phyloP scores from a whole-genome alignment of 2,888 invertebrate species.

The Phania funesta region DNA sequence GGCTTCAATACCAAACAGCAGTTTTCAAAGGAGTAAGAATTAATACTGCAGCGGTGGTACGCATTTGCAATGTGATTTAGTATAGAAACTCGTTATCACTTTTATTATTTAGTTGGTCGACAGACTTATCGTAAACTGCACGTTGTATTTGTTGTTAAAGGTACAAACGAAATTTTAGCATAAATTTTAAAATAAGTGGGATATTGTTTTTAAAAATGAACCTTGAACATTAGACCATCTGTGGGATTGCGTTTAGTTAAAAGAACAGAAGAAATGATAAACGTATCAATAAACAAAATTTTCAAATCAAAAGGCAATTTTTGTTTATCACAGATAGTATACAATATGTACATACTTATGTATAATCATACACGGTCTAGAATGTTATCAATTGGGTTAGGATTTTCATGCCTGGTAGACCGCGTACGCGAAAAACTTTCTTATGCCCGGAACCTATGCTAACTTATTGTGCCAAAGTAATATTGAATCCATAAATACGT shows the following conservation, averaged over 20 bases:
- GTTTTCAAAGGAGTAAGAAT: conserved; percentile 21
- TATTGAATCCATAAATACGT: too few species aligned
- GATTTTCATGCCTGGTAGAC: too few species aligned
- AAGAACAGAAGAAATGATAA: not conserved
- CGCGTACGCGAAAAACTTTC: too few species aligned
- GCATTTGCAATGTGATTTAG: conserved; percentile 13
- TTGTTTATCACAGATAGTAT: not conserved
- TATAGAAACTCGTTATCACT: conserved; percentile 45
- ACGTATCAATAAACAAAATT: conserved; percentile 17
- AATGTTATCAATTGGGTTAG: too few species aligned
- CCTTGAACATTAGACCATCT: conserved; percentile 46
- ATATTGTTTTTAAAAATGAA: not conserved
- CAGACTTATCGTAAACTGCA: conserved; percentile 14
- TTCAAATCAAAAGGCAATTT: not conserved
- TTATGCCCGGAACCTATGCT: too few species aligned
- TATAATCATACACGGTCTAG: too few species aligned
- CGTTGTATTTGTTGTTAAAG: conserved; percentile 24
- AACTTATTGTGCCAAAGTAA: too few species aligned
- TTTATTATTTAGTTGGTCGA: not conserved
- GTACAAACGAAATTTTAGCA: conserved; percentile 12
- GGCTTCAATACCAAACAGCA: not conserved
- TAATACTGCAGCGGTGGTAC: conserved; percentile 54
- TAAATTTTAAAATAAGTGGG: not conserved
- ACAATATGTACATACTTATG: too few species aligned
- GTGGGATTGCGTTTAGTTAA: not conserved